Evolutionary conservation across 2,888 invertebrate genomes (phyloP), one percentile per base, ranked within the genome.

Genomic region (Leucozona laternaria): DNA sequence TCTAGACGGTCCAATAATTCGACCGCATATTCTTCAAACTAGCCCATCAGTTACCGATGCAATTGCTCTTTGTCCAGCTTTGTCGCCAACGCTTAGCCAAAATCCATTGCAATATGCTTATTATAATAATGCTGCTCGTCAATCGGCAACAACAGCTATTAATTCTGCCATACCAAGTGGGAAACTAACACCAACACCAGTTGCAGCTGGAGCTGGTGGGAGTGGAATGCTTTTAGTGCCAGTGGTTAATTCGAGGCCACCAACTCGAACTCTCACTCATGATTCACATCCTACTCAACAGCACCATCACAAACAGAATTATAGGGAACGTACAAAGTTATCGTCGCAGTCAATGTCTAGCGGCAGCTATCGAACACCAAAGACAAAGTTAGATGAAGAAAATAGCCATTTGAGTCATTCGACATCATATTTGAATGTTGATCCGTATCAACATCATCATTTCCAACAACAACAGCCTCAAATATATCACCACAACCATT

Each of bases 271-370:
- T 10, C 71, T 86, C 4, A 57, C 71, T 4, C 76, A 80, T 53
- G 76, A 80, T 20, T 48, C 77, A 5, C 79, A 88, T 31, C 71
- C 85, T 15, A 60, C 22, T 58, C 60, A 60, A n/a, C 37, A 37
- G 22, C 60, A 20, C 37, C 4, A 77, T 28, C 87, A 85, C 48
- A 85, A 85, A 28, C 88, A 76, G 20, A 10, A 88, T 64, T 48
- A 91, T 50, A 89, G 89, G 17, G 88, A 90, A 71, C 89, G 92
- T 6, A 88, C 90, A 22, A 92, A 92, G 83, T 90, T 92, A 57
- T 92, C 92, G 4, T 92, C 92, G 7, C 92, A 92, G 55, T 92
- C 93, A 3, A 91, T 92, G 91, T 91, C 89, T 17, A 81, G 76
- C 43, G 90, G 90, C 25, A 80, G 79, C 57, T 82, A 88, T 64